A percentile compares a stretch with the other conserved stretches of the same genome.
Evolutionary conservation across 2,797 vertebrate genomes (phyloP).

Genomic region (Enteromius viviparus): DNA sequence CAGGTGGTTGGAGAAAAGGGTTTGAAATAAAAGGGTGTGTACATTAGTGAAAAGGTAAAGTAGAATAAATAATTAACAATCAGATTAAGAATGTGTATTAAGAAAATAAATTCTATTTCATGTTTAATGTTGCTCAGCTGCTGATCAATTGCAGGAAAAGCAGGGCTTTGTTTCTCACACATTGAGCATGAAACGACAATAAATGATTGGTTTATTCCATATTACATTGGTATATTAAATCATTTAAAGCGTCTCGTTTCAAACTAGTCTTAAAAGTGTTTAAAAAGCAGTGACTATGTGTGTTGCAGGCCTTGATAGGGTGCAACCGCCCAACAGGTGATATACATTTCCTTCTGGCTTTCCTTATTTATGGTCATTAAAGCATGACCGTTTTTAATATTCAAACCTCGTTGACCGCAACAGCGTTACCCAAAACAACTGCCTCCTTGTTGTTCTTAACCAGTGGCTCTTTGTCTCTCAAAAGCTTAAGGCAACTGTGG

Average conservation of each 20-base stretch:
- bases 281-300: background rate
- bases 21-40: background rate
- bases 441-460: background rate
- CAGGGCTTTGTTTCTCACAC: background rate
- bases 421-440: background rate
- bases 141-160: background rate
- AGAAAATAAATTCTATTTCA: background rate
- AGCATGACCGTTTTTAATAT: constrained; percentile 7
- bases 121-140: too few species aligned
- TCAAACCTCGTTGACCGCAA: background rate
- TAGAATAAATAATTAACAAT: background rate
- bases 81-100: background rate
- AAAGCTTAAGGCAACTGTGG: background rate
- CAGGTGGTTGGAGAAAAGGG: constrained; percentile 5
- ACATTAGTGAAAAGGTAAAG: background rate
- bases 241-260: background rate
- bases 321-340: background rate
- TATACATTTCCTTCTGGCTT: background rate
- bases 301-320: background rate
- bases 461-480: constrained; percentile 18
- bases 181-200: background rate
- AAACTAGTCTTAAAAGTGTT: background rate
- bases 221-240: background rate
- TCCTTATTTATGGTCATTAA: background rate
- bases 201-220: background rate